A percentile compares a stretch with the other conserved stretches of the same genome.
Evolutionary conservation across 2,888 invertebrate genomes (phyloP).

Genomic region (Perizoma affinitatum): DNA sequence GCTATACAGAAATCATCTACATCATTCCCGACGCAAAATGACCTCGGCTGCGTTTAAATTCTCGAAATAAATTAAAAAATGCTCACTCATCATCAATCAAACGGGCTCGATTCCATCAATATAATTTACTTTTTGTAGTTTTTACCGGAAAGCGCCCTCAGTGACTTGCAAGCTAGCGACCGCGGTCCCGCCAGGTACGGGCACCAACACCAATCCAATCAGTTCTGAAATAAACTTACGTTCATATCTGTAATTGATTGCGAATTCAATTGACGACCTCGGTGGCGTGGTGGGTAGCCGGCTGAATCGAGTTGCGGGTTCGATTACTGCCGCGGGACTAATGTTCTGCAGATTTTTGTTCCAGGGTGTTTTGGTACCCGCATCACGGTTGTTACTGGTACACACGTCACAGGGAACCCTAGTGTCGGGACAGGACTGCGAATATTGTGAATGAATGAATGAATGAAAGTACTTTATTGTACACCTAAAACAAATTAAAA

Average conservation of each 20-base stretch:
- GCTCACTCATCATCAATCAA: conserved; percentile 84
- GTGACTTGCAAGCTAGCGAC: conserved; percentile 70
- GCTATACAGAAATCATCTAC: too few relatives aligned
- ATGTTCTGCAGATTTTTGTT: too few relatives aligned
- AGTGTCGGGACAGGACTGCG: too few relatives aligned
- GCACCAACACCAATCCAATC: conserved; percentile 34
- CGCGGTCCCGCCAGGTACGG: conserved; percentile 67
- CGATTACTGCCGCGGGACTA: too few relatives aligned
- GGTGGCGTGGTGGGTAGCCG: too few relatives aligned
- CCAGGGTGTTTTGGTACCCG: too few relatives aligned
- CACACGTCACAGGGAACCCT: too few relatives aligned
- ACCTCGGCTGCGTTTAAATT: conserved; percentile 69
- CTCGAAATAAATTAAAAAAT: conserved; percentile 83
- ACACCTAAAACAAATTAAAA: too few relatives aligned
- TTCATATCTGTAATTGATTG: conserved; percentile 56
- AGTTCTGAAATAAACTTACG: conserved; percentile 42
- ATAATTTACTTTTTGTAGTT: conserved; percentile 84
- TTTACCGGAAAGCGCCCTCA: conserved; percentile 79
- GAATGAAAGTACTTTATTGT: too few relatives aligned
- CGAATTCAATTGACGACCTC: conserved; percentile 35
- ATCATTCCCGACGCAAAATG: conserved; percentile 41
- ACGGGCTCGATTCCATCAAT: conserved; percentile 81
- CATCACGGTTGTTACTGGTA: too few relatives aligned
- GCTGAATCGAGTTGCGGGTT: too few relatives aligned
- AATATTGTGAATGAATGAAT: too few relatives aligned